Conservation (phyloP, 2,113 vertebrate genomes). For the Guaruba guarouba region DNA sequence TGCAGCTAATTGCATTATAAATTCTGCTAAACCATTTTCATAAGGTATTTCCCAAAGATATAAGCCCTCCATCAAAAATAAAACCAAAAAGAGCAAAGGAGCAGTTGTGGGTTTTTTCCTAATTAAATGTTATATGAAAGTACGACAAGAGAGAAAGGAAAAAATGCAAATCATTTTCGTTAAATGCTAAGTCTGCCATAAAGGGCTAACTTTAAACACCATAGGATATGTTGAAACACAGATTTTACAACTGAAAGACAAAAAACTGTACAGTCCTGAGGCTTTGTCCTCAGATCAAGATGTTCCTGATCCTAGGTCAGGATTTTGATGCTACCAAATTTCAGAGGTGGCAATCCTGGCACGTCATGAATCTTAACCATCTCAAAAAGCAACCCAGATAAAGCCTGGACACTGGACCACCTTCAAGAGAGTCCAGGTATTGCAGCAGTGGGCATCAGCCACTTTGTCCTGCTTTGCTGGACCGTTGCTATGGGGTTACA, state of each 20-base stretch:
- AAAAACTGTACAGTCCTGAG: background rate
- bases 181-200: background rate
- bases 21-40: slow-evolving; percentile 17
- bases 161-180: background rate
- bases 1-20: slow-evolving; percentile 57
- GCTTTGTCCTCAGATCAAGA: background rate
- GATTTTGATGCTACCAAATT: background rate
- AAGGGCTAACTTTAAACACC: background rate
- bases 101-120: background rate
- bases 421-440: background rate
- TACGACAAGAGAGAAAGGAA: background rate
- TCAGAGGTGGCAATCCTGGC: background rate
- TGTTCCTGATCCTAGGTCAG: background rate
- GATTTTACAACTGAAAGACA: background rate
- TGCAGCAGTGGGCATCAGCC: background rate
- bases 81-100: slow-evolving; percentile 14
- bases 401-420: background rate
- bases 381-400: background rate
- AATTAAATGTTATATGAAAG: background rate
- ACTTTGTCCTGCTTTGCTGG: background rate
- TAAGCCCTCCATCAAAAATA: background rate
- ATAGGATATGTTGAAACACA: background rate
- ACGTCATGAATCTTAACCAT: background rate
- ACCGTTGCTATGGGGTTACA: accelerated
- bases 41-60: slow-evolving; percentile 17